These are phyloP conservation scores for Pongo pygmaeus DNA, from an alignment of 2,113 vertebrate species.

Conservation along the genomic window DNA sequence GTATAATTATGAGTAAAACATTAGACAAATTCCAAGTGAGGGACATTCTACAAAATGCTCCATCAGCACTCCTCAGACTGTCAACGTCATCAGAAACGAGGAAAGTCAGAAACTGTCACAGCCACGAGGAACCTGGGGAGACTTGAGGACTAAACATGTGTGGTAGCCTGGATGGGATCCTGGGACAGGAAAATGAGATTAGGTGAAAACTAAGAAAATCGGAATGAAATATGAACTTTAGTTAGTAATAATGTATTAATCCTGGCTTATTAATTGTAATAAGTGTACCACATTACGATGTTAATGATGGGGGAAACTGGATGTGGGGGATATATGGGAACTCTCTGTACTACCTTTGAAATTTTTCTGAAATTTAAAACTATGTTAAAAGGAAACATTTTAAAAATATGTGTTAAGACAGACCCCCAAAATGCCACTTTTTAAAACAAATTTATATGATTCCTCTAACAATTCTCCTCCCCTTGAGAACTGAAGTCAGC, in stretches of 20 bases:
- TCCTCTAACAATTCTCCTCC: background rate
- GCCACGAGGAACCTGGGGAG: background rate
- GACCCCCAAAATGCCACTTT: background rate
- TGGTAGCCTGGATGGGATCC: background rate
- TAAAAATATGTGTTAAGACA: background rate
- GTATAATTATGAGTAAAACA: background rate
- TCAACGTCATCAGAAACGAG: background rate
- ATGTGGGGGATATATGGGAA: background rate
- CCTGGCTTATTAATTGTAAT: background rate
- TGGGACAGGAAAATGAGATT: background rate
- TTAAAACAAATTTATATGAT: background rate
- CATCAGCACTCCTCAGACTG: rapidly evolving
- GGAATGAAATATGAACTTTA: background rate
- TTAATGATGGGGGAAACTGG: background rate
- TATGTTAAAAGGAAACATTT: background rate
- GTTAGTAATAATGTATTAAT: background rate
- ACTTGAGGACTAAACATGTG: background rate
- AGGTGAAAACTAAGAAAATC: background rate
- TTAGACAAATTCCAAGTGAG: background rate
- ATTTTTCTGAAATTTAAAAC: background rate
- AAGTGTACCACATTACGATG: background rate
- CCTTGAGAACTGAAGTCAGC: background rate
- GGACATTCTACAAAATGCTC: background rate
- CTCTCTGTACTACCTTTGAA: background rate
- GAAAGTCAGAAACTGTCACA: background rate